phyloP scores from a whole-genome alignment of 2,888 invertebrate species.

The Pandemis cinnamomeana region DNA sequence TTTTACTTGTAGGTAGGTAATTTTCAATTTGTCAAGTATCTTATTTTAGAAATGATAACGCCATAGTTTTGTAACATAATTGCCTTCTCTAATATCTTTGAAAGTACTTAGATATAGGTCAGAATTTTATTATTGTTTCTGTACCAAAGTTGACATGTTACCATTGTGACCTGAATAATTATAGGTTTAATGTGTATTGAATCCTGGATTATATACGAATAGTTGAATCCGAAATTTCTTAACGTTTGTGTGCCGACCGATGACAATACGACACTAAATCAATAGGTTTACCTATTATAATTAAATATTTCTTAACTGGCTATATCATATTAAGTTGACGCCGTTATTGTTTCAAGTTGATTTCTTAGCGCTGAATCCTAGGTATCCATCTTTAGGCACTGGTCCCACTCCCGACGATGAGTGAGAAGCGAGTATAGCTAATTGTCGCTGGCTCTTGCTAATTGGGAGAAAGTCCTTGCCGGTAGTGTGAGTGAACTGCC shows the following conservation, averaged over 20 bases:
- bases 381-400: no score
- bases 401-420: no score
- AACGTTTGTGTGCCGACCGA: slow-evolving; percentile 22
- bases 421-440: no score
- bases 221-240: slow-evolving; percentile 1
- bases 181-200: slow-evolving; percentile 43
- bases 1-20: background rate
- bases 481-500: no score
- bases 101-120: slow-evolving; percentile 19
- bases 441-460: no score
- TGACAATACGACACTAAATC: slow-evolving; percentile 28
- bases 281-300: slow-evolving; percentile 3
- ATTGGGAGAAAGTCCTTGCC: no score
- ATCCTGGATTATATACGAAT: slow-evolving; percentile 5
- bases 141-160: slow-evolving; percentile 42
- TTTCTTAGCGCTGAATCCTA: background rate
- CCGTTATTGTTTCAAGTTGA: background rate
- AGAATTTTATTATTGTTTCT: slow-evolving; percentile 18
- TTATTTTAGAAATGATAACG: slow-evolving; percentile 14
- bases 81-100: slow-evolving; percentile 28
- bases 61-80: slow-evolving; percentile 9
- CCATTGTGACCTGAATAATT: slow-evolving; percentile 54
- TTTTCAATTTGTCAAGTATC: slow-evolving; percentile 1
- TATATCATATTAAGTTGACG: background rate
- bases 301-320: background rate